A percentile compares a stretch with the other conserved stretches of the same genome.
phyloP scores from a whole-genome alignment of 2,113 vertebrate species.

The Hyaena hyaena region DNA sequence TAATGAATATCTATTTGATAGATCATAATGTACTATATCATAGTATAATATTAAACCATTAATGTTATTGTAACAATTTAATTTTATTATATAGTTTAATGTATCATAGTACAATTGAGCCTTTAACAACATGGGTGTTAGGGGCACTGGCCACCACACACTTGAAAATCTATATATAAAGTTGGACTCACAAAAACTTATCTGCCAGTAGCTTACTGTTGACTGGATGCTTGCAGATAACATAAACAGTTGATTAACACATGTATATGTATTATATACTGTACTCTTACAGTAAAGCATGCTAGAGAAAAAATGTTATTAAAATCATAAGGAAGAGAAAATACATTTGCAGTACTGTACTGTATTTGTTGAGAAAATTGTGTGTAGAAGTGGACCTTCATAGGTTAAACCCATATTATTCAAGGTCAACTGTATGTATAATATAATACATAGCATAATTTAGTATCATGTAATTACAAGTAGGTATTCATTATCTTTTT shows the following conservation, averaged over 20 bases:
- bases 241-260: neutral
- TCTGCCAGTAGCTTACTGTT: neutral
- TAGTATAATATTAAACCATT: neutral
- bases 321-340: neutral
- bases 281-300: neutral
- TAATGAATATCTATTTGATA: slow-evolving; percentile 34
- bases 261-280: neutral
- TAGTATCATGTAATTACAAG: neutral
- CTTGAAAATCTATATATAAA: neutral
- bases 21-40: neutral
- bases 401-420: neutral
- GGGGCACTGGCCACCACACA: neutral
- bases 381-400: neutral
- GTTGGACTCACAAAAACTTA: neutral
- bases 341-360: neutral
- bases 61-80: neutral
- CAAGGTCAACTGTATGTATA: neutral
- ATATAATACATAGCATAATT: neutral
- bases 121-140: neutral
- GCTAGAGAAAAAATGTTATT: neutral
- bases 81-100: neutral
- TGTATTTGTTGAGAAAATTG: neutral
- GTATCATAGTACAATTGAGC: neutral
- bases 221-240: neutral
- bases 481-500: slow-evolving; percentile 10